These are phyloP conservation scores for Arnoldichthys spilopterus DNA, from an alignment of 2,797 vertebrate genomes.

Conservation along the genomic window DNA sequence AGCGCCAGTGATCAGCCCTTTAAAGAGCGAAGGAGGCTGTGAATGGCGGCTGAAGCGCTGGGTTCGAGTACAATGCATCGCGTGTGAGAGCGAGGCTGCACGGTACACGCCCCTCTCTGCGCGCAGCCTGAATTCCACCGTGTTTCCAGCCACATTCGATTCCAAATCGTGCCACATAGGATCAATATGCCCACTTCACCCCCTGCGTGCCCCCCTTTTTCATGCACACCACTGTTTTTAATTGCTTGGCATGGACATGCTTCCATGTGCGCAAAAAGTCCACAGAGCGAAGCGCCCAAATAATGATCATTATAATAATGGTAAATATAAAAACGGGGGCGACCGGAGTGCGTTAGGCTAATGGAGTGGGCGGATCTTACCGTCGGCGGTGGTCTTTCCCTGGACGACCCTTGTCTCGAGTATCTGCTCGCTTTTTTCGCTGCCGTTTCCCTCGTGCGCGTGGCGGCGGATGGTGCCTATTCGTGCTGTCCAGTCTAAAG, in stretches of 20 bases:
- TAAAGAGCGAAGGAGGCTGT: background rate
- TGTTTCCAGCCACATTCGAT: constrained; percentile 5
- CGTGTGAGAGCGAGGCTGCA: constrained; percentile 9
- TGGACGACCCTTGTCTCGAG: constrained; percentile 37
- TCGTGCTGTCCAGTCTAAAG: constrained; percentile 48
- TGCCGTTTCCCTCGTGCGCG: constrained; percentile 47
- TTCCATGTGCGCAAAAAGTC: too few species aligned
- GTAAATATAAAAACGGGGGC: too few species aligned
- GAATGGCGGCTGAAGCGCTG: background rate
- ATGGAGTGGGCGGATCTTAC: constrained; percentile 40
- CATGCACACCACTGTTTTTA: too few species aligned
- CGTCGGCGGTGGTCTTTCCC: constrained; percentile 48
- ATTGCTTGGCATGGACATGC: too few species aligned
- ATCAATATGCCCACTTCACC: background rate
- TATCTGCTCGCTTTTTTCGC: constrained; percentile 37
- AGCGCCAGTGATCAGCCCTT: background rate
- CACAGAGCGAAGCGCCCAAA: too few species aligned
- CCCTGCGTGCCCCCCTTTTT: background rate
- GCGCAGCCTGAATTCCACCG: constrained; percentile 14
- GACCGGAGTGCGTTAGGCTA: background rate
- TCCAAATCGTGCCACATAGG: background rate
- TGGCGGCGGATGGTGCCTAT: constrained; percentile 48
- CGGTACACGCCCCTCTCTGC: constrained; percentile 58
- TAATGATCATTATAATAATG: too few species aligned
- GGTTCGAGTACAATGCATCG: constrained; percentile 19